A percentile compares a stretch with the other conserved stretches of the same genome.
These are phyloP conservation scores for Hydrozoanthus gracilis DNA, from an alignment of 92 coral and sea anemone genomes.

Conservation along the genomic window DNA sequence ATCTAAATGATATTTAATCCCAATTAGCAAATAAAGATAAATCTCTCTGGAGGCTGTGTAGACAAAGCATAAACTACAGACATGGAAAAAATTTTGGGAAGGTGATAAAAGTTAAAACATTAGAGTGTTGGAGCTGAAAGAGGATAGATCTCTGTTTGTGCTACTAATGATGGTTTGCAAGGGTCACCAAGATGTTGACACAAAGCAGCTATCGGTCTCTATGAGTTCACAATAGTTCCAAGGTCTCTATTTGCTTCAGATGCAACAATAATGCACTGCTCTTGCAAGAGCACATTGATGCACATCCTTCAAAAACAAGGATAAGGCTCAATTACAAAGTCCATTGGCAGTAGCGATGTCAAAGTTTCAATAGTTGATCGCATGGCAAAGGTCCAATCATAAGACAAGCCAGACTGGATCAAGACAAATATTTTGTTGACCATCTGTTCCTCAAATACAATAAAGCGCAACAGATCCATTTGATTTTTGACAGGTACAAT, in stretches of 20 bases:
- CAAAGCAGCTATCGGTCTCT: conserved; percentile 54
- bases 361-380: conserved; percentile 51
- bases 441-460: conserved; percentile 13
- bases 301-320: no score
- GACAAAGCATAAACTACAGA: conserved; percentile 66
- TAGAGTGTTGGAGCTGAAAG: conserved; percentile 48
- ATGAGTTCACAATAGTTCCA: conserved; percentile 61
- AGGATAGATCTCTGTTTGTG: conserved; percentile 47
- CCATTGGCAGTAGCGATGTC: no score
- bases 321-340: no score
- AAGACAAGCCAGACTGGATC: conserved; percentile 49
- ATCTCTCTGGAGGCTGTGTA: conserved; percentile 42
- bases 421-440: conserved; percentile 13
- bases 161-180: conserved; percentile 60
- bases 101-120: conserved; percentile 45
- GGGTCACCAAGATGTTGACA: conserved; percentile 59
- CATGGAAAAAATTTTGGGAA: conserved; percentile 56
- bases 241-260: no score
- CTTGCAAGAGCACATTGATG: no score
- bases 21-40: conserved; percentile 49
- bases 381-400: conserved; percentile 54
- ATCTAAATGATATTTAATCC: no score
- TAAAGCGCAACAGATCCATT: not conserved
- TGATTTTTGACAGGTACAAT: conserved; percentile 1
- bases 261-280: no score